phyloP scores from a whole-genome alignment of 2,797 vertebrate genomes.

The Delichon dasypus region DNA sequence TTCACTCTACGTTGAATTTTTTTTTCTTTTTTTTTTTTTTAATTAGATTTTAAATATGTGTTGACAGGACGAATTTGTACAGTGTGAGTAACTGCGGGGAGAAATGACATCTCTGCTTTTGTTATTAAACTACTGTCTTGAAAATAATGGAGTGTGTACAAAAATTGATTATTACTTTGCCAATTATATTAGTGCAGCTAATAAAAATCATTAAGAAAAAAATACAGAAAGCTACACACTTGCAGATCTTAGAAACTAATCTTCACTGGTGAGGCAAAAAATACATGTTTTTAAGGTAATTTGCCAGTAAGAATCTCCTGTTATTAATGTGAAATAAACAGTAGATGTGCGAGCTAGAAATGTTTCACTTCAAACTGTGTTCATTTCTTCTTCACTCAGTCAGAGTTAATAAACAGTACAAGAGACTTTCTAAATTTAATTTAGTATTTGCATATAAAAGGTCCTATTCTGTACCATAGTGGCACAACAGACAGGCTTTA shows the following conservation, averaged over 20 bases:
- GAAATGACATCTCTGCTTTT: constrained; percentile 73
- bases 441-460: not conserved
- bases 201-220: constrained; percentile 60
- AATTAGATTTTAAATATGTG: constrained; percentile 77
- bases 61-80: constrained; percentile 72
- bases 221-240: constrained; percentile 35
- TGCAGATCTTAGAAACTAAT: constrained; percentile 52
- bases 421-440: not conserved
- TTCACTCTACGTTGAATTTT: constrained; percentile 27
- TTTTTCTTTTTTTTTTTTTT: constrained; percentile 14
- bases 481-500: constrained; percentile 14
- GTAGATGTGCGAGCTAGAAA: not conserved
- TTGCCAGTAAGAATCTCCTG: constrained; percentile 39
- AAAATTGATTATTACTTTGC: constrained; percentile 76
- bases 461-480: constrained; percentile 6
- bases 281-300: constrained; percentile 9
- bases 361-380: not conserved
- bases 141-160: constrained; percentile 70
- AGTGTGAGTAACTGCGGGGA: constrained; percentile 61
- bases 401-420: not conserved
- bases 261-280: constrained; percentile 52
- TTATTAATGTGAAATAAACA: constrained; percentile 54
- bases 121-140: constrained; percentile 72
- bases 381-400: not conserved
- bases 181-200: constrained; percentile 69